Evolutionary conservation across 2,888 invertebrate species (phyloP).

Genomic region (Diarsia mendica): DNA sequence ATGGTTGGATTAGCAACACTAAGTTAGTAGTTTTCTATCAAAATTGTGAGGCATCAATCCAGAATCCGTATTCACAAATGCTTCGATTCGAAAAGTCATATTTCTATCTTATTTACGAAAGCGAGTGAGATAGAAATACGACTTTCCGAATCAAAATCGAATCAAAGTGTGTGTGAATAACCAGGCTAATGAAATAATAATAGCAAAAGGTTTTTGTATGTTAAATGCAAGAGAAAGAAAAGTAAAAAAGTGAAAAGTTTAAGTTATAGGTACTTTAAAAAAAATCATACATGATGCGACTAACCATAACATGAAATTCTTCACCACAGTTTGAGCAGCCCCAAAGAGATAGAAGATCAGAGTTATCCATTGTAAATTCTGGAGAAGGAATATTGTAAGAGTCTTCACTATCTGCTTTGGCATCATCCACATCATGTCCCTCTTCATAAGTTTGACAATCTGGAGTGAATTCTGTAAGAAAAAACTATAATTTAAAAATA

Average conservation of each 20-base stretch:
- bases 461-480: slow-evolving; percentile 59
- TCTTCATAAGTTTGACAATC: slow-evolving; percentile 68
- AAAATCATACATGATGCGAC: slow-evolving; percentile 36
- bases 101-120: too few species aligned
- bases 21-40: too few species aligned
- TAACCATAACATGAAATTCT: slow-evolving; percentile 79
- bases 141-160: too few species aligned
- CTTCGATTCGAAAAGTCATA: too few species aligned
- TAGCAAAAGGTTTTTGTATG: background rate
- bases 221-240: background rate
- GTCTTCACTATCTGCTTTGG: slow-evolving; percentile 75
- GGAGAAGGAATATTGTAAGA: slow-evolving; percentile 80
- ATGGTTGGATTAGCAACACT: background rate
- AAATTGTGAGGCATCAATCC: too few species aligned
- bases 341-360: slow-evolving; percentile 71
- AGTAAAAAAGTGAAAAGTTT: background rate
- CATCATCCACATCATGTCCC: slow-evolving; percentile 50
- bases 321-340: slow-evolving; percentile 77
- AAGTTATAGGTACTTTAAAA: background rate
- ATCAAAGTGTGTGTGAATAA: too few species aligned
- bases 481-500: background rate
- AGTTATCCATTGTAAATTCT: slow-evolving; percentile 75
- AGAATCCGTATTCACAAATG: too few species aligned
- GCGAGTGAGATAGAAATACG: too few species aligned
- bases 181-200: background rate